A percentile compares a stretch with the other conserved stretches of the same genome.
These are phyloP conservation scores for Rotaria macrura DNA, from an alignment of 2,888 invertebrate genomes.

Conservation along the genomic window DNA sequence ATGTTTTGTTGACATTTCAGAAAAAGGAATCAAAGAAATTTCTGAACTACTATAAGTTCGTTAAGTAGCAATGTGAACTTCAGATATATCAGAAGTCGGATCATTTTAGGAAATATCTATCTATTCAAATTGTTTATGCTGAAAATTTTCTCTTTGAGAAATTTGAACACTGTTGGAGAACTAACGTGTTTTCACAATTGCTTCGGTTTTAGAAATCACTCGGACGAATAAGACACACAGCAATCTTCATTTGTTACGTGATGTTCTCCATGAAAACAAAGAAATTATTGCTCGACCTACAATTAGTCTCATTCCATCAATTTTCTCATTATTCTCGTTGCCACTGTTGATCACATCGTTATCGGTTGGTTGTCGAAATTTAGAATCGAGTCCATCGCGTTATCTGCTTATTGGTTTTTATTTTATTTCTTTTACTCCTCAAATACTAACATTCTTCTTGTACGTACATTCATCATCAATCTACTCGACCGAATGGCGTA, in stretches of 20 bases:
- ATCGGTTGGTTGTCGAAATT: background rate
- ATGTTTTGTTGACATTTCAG: no score
- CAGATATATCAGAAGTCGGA: no score
- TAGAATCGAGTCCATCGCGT: background rate
- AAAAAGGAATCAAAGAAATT: no score
- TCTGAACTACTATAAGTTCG: no score
- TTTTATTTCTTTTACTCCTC: background rate
- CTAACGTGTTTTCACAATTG: no score
- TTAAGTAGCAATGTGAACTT: no score
- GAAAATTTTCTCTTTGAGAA: no score
- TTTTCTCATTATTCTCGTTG: background rate
- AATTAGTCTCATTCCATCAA: background rate
- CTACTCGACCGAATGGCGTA: background rate
- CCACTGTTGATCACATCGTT: background rate
- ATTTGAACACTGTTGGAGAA: no score
- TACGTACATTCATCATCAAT: background rate
- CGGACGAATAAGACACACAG: no score
- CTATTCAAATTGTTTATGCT: no score
- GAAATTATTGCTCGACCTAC: background rate
- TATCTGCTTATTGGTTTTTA: background rate
- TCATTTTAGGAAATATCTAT: no score
- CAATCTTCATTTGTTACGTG: background rate
- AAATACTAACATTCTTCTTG: background rate
- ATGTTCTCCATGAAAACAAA: background rate
- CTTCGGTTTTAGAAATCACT: no score